These are phyloP conservation scores for Panurus biarmicus DNA, from an alignment of 2,113 vertebrate genomes.

Conservation along the genomic window DNA sequence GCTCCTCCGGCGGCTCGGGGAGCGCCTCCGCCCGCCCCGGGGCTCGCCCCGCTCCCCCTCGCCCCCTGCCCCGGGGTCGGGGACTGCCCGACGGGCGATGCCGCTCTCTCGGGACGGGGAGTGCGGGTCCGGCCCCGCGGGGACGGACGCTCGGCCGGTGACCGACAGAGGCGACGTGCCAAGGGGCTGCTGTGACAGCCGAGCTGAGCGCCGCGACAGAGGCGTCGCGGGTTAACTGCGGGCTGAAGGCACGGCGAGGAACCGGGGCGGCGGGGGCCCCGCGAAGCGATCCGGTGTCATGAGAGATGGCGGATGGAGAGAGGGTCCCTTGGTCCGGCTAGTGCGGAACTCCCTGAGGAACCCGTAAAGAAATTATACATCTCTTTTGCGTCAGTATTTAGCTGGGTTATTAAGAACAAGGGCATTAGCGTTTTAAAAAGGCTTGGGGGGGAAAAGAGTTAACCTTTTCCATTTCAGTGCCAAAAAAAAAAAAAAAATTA, in stretches of 20 bases:
- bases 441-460: accelerated
- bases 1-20: not conserved
- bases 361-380: accelerated
- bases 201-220: not conserved
- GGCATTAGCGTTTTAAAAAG: not conserved
- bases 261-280: accelerated
- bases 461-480: not conserved
- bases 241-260: accelerated
- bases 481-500: not conserved
- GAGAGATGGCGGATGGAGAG: not conserved
- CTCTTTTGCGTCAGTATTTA: not conserved
- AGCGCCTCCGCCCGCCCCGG: not conserved
- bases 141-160: not conserved
- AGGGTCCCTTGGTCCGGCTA: not conserved
- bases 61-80: not conserved
- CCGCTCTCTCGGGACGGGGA: not conserved
- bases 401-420: not conserved
- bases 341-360: not conserved
- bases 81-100: not conserved
- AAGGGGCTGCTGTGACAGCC: not conserved
- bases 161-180: not conserved
- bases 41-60: not conserved
- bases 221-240: accelerated
- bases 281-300: accelerated
- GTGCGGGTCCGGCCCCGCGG: not conserved